These are phyloP conservation scores for Nineta flava DNA, from an alignment of 2,888 invertebrate genomes.

Conservation along the genomic window DNA sequence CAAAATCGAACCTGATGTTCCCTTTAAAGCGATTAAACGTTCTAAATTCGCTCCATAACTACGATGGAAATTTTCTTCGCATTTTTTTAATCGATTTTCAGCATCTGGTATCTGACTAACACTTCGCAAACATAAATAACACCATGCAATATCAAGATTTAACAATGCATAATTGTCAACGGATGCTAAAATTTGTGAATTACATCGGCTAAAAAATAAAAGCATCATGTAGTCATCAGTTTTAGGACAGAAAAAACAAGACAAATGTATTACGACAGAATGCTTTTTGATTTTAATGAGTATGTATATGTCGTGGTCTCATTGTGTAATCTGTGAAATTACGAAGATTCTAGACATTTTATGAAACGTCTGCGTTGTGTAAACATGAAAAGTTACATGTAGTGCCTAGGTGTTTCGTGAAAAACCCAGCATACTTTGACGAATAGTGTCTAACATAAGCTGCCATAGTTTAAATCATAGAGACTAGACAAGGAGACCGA, in stretches of 20 bases:
- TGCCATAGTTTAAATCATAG: too few relatives aligned
- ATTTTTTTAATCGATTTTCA: constrained; percentile 43
- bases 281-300: not conserved
- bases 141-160: constrained; percentile 80
- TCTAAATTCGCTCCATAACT: constrained; percentile 51
- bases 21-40: constrained; percentile 39
- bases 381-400: too few relatives aligned
- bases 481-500: too few relatives aligned
- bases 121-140: constrained; percentile 61
- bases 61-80: constrained; percentile 46
- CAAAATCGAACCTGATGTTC: constrained; percentile 30
- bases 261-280: constrained; percentile 7
- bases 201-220: constrained; percentile 37
- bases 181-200: constrained; percentile 42
- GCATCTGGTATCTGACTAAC: constrained; percentile 60
- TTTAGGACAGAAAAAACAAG: too few relatives aligned
- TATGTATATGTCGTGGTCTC: too few relatives aligned
- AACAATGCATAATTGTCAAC: constrained; percentile 75
- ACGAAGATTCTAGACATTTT: too few relatives aligned
- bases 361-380: too few relatives aligned
- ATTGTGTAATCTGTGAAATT: too few relatives aligned
- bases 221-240: too few relatives aligned
- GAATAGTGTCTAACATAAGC: too few relatives aligned
- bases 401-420: too few relatives aligned
- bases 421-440: too few relatives aligned